These are phyloP conservation scores for Kryptolebias ocellatus DNA, from an alignment of 2,797 vertebrate species.

Conservation along the genomic window DNA sequence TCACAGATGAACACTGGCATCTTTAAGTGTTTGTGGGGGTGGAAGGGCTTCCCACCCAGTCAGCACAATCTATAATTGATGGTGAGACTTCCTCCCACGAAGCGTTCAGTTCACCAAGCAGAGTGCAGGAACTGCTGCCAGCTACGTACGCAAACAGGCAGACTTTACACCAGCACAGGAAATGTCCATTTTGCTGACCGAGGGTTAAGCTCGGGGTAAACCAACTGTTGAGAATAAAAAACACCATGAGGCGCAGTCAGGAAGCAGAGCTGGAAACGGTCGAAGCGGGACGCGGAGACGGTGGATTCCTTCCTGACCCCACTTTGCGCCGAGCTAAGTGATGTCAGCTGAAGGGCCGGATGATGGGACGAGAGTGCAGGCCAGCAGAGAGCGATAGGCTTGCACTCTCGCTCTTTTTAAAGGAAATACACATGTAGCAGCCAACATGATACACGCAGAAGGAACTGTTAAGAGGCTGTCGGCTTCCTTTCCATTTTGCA, in stretches of 20 bases:
- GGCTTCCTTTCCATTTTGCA: conserved; percentile 57
- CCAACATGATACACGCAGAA: conserved; percentile 38
- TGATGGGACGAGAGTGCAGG: conserved; percentile 9
- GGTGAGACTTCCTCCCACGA: conserved; percentile 67
- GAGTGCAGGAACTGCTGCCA: conserved; percentile 47
- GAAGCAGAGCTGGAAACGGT: conserved; percentile 13
- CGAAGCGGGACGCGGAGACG: conserved; percentile 16
- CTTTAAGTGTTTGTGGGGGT: conserved; percentile 6
- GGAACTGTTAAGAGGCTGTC: conserved; percentile 44
- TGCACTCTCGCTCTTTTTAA: conserved; percentile 52
- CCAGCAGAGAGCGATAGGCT: conserved; percentile 12
- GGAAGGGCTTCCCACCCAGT: conserved; percentile 52
- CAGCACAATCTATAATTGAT: conserved; percentile 72
- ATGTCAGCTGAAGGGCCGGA: conserved; percentile 22
- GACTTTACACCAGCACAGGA: conserved; percentile 46
- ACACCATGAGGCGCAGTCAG: conserved; percentile 2
- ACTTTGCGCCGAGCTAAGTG: conserved; percentile 28
- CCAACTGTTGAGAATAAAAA: conserved; percentile 33
- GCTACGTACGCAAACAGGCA: conserved; percentile 24
- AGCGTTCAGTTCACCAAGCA: conserved; percentile 39
- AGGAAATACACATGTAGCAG: conserved; percentile 51
- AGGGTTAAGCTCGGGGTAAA: conserved; percentile 45
- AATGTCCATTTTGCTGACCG: conserved; percentile 54
- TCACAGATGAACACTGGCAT: neutral
- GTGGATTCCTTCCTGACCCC: conserved; percentile 41